Percentiles rank a stretch among this genome's conserved stretches.
Evolutionary conservation across 1,140 invertebrate genomes (phyloP).

Genomic region (Magallana angulata): DNA sequence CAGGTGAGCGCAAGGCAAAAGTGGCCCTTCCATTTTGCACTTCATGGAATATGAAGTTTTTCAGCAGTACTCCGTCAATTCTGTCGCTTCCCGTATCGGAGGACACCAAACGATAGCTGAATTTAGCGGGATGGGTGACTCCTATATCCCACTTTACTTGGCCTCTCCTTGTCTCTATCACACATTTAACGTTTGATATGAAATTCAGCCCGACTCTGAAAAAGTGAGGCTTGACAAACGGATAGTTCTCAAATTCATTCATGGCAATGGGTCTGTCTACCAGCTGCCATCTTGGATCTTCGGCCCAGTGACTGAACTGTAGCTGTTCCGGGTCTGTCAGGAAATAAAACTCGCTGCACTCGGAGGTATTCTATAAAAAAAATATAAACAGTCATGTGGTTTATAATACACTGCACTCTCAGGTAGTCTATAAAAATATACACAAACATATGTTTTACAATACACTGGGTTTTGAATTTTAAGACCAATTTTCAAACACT

Average conservation of each 20-base stretch:
- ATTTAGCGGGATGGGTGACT: conserved; percentile 72
- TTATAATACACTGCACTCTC: background rate
- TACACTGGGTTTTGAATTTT: no score
- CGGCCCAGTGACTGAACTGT: conserved; percentile 78
- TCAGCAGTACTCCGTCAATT: conserved; percentile 28
- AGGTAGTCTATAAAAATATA: conserved; percentile 59
- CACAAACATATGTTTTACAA: conserved; percentile 3
- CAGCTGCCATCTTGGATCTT: conserved; percentile 78
- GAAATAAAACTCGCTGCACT: conserved; percentile 77
- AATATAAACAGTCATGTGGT: conserved; percentile 9
- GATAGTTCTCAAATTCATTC: conserved; percentile 78
- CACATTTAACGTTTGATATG: conserved; percentile 74
- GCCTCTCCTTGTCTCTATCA: conserved; percentile 73
- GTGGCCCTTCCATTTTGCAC: conserved; percentile 56
- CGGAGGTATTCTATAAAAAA: conserved; percentile 60
- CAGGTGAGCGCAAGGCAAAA: conserved; percentile 76
- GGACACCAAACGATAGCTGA: conserved; percentile 73
- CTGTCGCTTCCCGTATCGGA: conserved; percentile 38
- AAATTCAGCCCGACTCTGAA: conserved; percentile 78
- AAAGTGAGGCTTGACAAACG: conserved; percentile 79
- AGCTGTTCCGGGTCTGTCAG: conserved; percentile 78
- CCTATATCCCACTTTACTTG: conserved; percentile 73
- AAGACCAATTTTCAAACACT: no score
- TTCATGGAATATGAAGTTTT: conserved; percentile 55
- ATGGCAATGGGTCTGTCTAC: conserved; percentile 69